Evolutionary conservation across 2,888 invertebrate genomes (phyloP), one percentile per base, ranked within the genome.

Genomic region (Oscheius sp.): DNA sequence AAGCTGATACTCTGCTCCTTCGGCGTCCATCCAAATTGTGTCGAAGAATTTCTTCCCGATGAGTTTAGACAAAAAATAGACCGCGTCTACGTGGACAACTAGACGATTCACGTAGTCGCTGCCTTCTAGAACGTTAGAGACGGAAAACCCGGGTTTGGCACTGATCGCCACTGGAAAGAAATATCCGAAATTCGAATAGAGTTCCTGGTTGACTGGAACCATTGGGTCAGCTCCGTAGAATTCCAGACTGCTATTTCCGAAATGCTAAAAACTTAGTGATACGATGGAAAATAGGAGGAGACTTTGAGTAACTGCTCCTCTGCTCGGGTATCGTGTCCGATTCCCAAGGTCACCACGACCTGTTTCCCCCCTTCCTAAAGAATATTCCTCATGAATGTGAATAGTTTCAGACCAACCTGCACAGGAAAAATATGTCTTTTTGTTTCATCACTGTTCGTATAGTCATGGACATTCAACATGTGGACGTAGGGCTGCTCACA

Each of bases 391-490:
- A 53, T 21, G 29, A 11, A 33, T 48, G 33, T 2, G 9, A 21
- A 57, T 21, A 57, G 21, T 9, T n/a, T 9, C 10, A 9, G 11
- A 33, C 48, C 47, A 1, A 42, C 55, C 13, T 35, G 21, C 11
- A 74, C 65, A 2, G 75, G 74, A 2, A 75, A 50, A 65, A 78
- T 80, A 32, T 80, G 78, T 29, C 77, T 50, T 48, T 80, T 80
- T 2, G 74, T 74, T 53, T 80, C 80, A 51, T 80, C 80, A 21
- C 74, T 68, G 50, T 80, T 80, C 13, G 73, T 29, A 53, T 62
- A 76, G 47, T 76, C 77, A 2, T 72, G 57, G 33, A 79, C 35
- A 11, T 68, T 68, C 35, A 68, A 35, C 5, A 68, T 3, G 21
- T 53, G 10, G 9, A 55, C 55, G 37, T 55, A 68, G 11, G 68